Conservation (phyloP, 1,140 invertebrate genomes). For the Drosophila navojoa region DNA sequence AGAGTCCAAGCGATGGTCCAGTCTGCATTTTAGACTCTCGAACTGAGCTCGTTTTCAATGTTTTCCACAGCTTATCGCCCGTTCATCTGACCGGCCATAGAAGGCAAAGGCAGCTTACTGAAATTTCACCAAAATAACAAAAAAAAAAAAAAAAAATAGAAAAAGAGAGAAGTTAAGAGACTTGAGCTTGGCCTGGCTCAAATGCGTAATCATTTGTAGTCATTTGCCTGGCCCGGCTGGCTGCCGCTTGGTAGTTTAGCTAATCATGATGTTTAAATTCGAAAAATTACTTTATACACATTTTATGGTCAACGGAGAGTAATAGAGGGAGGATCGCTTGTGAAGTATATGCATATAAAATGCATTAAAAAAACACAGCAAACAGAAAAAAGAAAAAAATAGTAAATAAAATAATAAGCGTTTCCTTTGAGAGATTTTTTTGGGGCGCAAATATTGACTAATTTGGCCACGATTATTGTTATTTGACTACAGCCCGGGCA, state of each 20-base stretch:
- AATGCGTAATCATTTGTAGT: constrained; percentile 75
- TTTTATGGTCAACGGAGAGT: constrained; percentile 31
- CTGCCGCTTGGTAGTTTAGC: constrained; percentile 60
- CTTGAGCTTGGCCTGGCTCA: constrained; percentile 38
- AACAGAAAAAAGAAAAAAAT: constrained; percentile 21
- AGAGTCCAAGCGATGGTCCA: constrained; percentile 38
- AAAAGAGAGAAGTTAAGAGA: too few species aligned
- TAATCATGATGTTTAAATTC: constrained; percentile 77
- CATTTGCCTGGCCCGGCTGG: constrained; percentile 57
- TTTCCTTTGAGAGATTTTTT: constrained; percentile 66
- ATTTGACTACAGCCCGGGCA: constrained; percentile 59
- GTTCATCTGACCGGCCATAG: constrained; percentile 50
- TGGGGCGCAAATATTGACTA: constrained; percentile 79
- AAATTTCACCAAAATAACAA: constrained; percentile 64
- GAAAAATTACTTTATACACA: constrained; percentile 77
- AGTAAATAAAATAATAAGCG: constrained; percentile 76
- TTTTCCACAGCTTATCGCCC: constrained; percentile 47
- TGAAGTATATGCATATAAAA: constrained; percentile 33
- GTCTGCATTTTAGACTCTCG: constrained; percentile 51
- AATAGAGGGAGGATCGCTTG: background rate
- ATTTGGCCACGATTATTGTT: constrained; percentile 81
- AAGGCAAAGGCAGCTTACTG: constrained; percentile 35
- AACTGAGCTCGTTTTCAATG: constrained; percentile 72
- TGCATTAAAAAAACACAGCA: constrained; percentile 39
- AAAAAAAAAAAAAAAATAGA: constrained; percentile 28